These are phyloP conservation scores for Lichenostomus cassidix DNA, from an alignment of 2,113 vertebrate genomes.

Conservation along the genomic window DNA sequence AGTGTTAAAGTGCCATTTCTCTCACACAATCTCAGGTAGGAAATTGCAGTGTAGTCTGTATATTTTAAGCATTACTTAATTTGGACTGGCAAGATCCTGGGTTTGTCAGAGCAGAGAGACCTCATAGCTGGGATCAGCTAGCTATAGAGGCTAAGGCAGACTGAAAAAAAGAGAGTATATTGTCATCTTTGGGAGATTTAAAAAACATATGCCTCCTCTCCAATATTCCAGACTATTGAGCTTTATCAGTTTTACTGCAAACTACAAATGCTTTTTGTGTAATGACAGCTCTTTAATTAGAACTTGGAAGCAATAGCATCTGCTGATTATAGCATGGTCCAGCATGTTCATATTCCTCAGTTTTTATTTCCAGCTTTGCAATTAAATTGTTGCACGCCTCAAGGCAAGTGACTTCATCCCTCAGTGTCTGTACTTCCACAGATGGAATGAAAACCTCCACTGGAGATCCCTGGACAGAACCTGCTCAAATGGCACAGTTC, in stretches of 20 bases:
- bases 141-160: background rate
- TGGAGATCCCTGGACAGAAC: background rate
- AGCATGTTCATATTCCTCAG: slow-evolving; percentile 33
- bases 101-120: background rate
- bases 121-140: background rate
- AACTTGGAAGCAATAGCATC: slow-evolving; percentile 44
- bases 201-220: background rate
- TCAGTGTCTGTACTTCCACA: background rate
- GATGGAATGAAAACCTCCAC: background rate
- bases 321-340: slow-evolving; percentile 46
- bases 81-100: background rate
- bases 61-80: background rate
- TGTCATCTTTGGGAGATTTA: background rate
- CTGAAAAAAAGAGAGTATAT: background rate
- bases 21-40: background rate
- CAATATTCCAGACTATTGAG: background rate
- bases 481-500: background rate
- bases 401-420: slow-evolving; percentile 52
- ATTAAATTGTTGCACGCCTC: background rate
- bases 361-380: slow-evolving; percentile 58
- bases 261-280: slow-evolving; percentile 31
- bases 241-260: slow-evolving; percentile 50
- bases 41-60: background rate
- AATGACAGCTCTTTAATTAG: slow-evolving; percentile 60
- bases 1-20: background rate